Conservation (phyloP, 2,888 invertebrate species). For the Trilocha varians region DNA sequence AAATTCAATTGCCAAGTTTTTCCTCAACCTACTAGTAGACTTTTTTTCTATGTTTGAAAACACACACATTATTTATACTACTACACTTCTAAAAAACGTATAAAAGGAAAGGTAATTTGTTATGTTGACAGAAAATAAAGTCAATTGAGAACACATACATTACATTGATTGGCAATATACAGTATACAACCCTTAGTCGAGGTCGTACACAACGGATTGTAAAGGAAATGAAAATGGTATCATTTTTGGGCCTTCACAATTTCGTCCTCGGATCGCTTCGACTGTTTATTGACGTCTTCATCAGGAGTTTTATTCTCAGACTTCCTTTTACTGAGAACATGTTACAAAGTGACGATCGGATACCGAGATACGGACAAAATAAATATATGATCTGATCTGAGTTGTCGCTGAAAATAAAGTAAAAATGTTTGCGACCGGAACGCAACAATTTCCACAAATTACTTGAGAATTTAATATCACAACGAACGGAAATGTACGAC, state of each 20-base stretch:
- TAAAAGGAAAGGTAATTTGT: no score
- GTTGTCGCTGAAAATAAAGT: neutral
- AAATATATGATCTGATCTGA: no score
- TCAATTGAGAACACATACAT: neutral
- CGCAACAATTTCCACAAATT: neutral
- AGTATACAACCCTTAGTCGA: neutral
- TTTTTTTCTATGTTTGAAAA: no score
- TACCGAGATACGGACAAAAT: no score
- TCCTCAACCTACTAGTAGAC: no score
- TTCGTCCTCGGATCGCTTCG: neutral
- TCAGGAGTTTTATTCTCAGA: neutral
- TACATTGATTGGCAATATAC: neutral
- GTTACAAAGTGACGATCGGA: slow-evolving; percentile 1
- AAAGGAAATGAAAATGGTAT: neutral
- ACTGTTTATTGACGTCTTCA: neutral
- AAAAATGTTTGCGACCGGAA: neutral
- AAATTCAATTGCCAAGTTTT: no score
- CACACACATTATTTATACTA: no score
- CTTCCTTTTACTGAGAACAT: slow-evolving; percentile 1
- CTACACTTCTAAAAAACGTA: no score
- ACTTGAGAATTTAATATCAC: neutral
- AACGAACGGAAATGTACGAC: neutral
- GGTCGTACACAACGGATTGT: neutral
- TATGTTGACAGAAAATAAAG: neutral
- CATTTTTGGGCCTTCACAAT: neutral